Evolutionary conservation across 2,888 invertebrate species (phyloP), one percentile per base, ranked within the genome.

Genomic region (Drosophila fulvimacula): DNA sequence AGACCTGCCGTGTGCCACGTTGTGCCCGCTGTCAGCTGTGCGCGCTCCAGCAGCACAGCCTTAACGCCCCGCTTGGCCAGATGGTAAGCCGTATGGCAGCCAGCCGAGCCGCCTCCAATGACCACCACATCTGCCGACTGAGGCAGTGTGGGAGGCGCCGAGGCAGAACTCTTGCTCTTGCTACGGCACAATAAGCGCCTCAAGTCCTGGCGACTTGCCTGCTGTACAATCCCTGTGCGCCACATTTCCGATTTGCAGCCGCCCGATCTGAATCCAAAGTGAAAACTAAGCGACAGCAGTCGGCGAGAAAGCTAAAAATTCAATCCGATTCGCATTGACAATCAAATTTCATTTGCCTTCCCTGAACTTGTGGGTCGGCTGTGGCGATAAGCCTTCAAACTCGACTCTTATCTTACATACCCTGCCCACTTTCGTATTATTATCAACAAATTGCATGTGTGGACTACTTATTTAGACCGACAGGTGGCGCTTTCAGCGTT

Each of bases 41-140:
- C 95, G 82, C 95, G 94, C 91, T 98, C 98, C 69, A 98, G 90
- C 4, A 98, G 93, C 19, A 98, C 95, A 0, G 96, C 96, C 76
- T 95, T 71, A 6, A 85, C 87, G 3, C 90, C 90, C 9, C 81
- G 87, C 48, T 83, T 89, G 17, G 85, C 89, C 52, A 85, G 53
- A 63, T 85, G 85, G n/a, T 90, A 85, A 15, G 97, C 92, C 0
- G 96, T 96, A 86, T 96, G 97, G 89, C 97, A 97, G 3, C 98
- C 98, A 15, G 97, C 95, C 73, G 95, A 96, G n/a, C 98, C 98
- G 73, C 97, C 98, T 73, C 97, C 97, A 78, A 97, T 89, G 6
- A 97, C 94, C 62, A 97, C 96, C 75, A 96, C 96, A 93, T 97
- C 96, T 19, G 96, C 96, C 42, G 75, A 60, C n/a, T 56, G 36